Percentiles rank a stretch among this genome's conserved stretches.
Evolutionary conservation across 2,113 vertebrate genomes (phyloP).

Genomic region (Pongo pygmaeus): DNA sequence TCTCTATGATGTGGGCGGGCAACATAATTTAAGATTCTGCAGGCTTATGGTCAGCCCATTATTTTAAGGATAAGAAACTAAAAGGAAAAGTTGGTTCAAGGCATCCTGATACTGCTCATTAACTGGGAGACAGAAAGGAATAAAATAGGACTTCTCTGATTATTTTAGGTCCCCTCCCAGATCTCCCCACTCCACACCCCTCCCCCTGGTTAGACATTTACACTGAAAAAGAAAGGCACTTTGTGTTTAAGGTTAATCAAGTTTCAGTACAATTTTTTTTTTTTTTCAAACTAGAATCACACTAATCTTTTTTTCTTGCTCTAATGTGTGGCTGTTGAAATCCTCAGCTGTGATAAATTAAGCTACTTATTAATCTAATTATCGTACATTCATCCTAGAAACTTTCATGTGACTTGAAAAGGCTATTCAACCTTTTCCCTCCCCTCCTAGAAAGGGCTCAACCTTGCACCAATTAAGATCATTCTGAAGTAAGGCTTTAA

Average conservation of each 20-base stretch:
- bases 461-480: conserved; percentile 95
- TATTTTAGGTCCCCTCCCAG: conserved; percentile 71
- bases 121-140: conserved; percentile 76
- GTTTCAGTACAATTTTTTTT: conserved; percentile 91
- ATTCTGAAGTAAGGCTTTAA: conserved; percentile 93
- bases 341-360: conserved; percentile 99
- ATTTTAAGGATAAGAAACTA: conserved; percentile 21
- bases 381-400: conserved; percentile 98
- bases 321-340: conserved; percentile 98
- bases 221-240: conserved; percentile 87
- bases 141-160: conserved; percentile 78
- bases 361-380: conserved; percentile 99
- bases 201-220: conserved; percentile 85
- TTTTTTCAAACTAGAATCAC: conserved; percentile 89
- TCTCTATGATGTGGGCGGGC: background rate
- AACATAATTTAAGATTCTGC: background rate
- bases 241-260: conserved; percentile 97
- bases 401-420: conserved; percentile 99
- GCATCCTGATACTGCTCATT: conserved; percentile 76
- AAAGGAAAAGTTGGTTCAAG: conserved; percentile 78
- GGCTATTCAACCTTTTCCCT: conserved; percentile 93
- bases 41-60: background rate
- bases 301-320: conserved; percentile 94
- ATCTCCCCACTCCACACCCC: background rate
- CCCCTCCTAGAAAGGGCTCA: conserved; percentile 91